Evolutionary conservation across 2,797 vertebrate species (phyloP).

Genomic region (Tauraco hartlaubi): DNA sequence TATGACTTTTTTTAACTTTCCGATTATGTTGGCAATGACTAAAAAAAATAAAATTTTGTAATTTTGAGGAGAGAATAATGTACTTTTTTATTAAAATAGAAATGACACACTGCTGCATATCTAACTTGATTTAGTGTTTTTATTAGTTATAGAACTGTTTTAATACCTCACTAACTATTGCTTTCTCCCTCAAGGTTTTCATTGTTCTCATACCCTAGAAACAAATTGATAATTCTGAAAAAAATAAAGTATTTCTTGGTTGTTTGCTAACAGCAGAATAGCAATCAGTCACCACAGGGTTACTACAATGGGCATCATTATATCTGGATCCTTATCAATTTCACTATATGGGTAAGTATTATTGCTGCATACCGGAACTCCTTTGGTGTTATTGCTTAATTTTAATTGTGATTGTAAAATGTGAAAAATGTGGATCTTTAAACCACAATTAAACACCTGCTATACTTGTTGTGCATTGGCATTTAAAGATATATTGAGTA

Average conservation of each 20-base stretch:
- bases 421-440: constrained; percentile 89
- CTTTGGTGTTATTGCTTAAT: constrained; percentile 91
- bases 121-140: constrained; percentile 96
- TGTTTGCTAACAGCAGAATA: constrained; percentile 92
- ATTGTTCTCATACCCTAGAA: constrained; percentile 91
- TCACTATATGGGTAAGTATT: constrained; percentile 87
- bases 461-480: constrained; percentile 87
- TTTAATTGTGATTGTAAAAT: constrained; percentile 91
- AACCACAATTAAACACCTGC: constrained; percentile 91
- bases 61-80: constrained; percentile 88
- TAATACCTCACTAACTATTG: constrained; percentile 96
- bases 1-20: constrained; percentile 85
- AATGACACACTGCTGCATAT: constrained; percentile 91
- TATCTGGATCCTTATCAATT: constrained; percentile 92
- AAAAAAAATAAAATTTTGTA: constrained; percentile 88
- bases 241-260: constrained; percentile 95
- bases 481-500: constrained; percentile 88
- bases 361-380: constrained; percentile 88
- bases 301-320: constrained; percentile 87
- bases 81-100: constrained; percentile 90
- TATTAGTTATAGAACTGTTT: constrained; percentile 98
- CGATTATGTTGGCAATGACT: constrained; percentile 84
- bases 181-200: constrained; percentile 91
- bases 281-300: constrained; percentile 93
- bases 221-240: constrained; percentile 96